Conservation (phyloP, 30 jellyfish, hydroid and myxozoan species). For the Hydractinia symbiolongicarpus region DNA sequence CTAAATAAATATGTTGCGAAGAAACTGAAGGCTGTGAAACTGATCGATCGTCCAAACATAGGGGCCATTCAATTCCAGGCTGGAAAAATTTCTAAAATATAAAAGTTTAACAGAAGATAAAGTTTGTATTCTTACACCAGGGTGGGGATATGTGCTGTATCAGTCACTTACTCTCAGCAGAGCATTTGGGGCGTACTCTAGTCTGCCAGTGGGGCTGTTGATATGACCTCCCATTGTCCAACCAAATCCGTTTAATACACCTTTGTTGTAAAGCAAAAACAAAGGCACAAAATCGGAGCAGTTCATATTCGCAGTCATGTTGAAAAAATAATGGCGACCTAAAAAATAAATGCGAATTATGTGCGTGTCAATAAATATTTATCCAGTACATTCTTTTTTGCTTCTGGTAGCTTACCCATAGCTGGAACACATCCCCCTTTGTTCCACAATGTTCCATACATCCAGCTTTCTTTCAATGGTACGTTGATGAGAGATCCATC, state of each 20-base stretch:
- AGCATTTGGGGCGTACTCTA: no score
- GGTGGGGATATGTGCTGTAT: no score
- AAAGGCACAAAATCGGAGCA: slow-evolving; percentile 69
- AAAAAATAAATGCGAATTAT: neutral
- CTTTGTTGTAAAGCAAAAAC: slow-evolving; percentile 68
- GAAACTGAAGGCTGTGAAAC: no score
- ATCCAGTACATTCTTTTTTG: no score
- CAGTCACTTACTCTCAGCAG: no score
- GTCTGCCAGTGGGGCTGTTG: slow-evolving; percentile 1
- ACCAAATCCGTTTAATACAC: slow-evolving; percentile 72
- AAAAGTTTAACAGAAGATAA: no score
- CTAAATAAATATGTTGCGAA: no score
- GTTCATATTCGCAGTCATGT: slow-evolving; percentile 53
- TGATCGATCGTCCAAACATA: no score
- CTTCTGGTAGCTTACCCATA: slow-evolving; percentile 36
- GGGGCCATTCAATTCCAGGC: no score
- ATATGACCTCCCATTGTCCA: slow-evolving; percentile 64
- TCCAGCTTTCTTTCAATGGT: slow-evolving; percentile 31
- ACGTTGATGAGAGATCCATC: slow-evolving; percentile 18
- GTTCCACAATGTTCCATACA: slow-evolving; percentile 41
- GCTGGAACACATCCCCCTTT: slow-evolving; percentile 51
- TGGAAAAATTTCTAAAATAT: no score
- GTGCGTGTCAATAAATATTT: neutral
- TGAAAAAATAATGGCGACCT: slow-evolving; percentile 95
- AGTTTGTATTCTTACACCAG: no score